Evolutionary conservation across 2,888 invertebrate genomes (phyloP).

Genomic region (Polymixis flavicincta): DNA sequence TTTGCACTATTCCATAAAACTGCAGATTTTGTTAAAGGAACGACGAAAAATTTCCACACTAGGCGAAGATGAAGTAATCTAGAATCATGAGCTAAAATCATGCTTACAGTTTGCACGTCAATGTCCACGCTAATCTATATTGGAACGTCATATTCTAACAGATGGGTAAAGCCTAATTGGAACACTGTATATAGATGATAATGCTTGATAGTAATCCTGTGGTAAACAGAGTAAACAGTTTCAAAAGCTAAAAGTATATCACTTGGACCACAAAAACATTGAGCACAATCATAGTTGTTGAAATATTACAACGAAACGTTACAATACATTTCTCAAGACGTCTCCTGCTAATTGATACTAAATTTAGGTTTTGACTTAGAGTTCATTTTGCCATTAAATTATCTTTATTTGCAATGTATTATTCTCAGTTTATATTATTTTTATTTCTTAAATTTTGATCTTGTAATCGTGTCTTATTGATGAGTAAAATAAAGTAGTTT

Average conservation of each 20-base stretch:
- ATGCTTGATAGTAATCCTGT: not conserved
- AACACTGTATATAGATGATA: not conserved
- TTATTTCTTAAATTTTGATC: not conserved
- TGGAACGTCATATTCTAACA: not conserved
- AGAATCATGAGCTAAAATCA: too few species aligned
- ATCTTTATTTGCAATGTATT: not conserved
- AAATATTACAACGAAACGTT: conserved; percentile 14
- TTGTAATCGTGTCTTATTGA: not conserved
- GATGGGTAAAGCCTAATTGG: not conserved
- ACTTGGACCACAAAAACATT: conserved; percentile 12
- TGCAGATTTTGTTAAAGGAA: too few species aligned
- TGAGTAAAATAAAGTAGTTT: not conserved
- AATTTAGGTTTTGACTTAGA: not conserved
- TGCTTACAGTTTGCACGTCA: too few species aligned
- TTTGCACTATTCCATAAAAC: too few species aligned
- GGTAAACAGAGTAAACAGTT: not conserved
- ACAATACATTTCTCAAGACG: not conserved
- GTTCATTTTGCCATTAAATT: not conserved
- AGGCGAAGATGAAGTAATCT: too few species aligned
- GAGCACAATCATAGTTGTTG: not conserved
- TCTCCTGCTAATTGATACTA: not conserved
- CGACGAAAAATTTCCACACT: too few species aligned
- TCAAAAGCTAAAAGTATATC: not conserved
- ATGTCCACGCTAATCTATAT: not conserved
- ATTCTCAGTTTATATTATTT: not conserved